Evolutionary conservation across 2,888 invertebrate genomes (phyloP).

Genomic region (Troglohyphantes excavatus): DNA sequence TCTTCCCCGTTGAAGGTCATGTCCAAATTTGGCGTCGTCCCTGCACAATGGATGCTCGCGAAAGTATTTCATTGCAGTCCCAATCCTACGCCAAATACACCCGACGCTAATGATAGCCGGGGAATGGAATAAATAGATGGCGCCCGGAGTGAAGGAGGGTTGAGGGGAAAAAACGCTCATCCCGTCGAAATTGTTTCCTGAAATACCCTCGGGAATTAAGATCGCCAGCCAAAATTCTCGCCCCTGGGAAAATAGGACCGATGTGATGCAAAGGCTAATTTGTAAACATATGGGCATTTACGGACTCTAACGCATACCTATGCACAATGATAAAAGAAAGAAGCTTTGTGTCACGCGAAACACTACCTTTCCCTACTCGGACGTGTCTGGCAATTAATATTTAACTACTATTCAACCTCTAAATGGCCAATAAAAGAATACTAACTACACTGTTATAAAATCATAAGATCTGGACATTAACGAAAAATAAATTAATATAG

Average conservation of each 20-base stretch:
- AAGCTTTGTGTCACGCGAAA: no score
- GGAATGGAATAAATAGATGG: constrained; percentile 74
- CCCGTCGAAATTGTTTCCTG: constrained; percentile 68
- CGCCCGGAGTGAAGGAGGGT: constrained; percentile 22
- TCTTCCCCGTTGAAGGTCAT: constrained; percentile 50
- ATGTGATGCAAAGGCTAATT: constrained; percentile 40
- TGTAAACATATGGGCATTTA: no score
- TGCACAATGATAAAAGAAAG: no score
- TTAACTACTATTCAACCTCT: no score
- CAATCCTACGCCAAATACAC: constrained; percentile 67
- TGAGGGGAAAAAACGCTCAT: not conserved
- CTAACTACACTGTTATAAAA: no score
- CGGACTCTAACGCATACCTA: no score
- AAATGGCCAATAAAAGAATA: no score
- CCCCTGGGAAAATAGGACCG: constrained; percentile 17
- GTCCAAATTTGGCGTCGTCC: constrained; percentile 67
- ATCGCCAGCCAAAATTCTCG: constrained; percentile 27
- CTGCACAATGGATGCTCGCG: constrained; percentile 33
- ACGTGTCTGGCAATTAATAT: no score
- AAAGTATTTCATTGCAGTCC: constrained; percentile 50
- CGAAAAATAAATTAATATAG: no score
- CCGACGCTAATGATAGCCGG: constrained; percentile 69
- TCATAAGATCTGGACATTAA: no score
- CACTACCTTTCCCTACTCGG: no score
- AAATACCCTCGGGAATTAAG: constrained; percentile 51